These are phyloP conservation scores for Archocentrus centrarchus DNA, from an alignment of 2,113 vertebrate species.

Conservation along the genomic window DNA sequence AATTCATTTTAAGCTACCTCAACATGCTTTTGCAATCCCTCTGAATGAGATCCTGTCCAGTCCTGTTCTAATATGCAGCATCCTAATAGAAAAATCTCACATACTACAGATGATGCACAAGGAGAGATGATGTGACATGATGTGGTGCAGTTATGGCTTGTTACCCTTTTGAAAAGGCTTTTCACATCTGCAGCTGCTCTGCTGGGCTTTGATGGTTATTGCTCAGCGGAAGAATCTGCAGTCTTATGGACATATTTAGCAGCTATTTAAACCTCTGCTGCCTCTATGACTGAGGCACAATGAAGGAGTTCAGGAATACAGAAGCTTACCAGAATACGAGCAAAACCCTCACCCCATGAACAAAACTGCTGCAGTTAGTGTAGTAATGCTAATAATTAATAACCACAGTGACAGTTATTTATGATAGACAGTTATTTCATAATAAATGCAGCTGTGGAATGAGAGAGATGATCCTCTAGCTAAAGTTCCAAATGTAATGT, in stretches of 20 bases:
- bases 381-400: neutral
- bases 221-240: neutral
- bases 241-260: neutral
- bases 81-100: neutral
- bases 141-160: neutral
- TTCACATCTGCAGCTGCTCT: conserved; percentile 7
- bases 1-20: conserved; percentile 1
- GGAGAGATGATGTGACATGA: neutral
- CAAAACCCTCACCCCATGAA: neutral
- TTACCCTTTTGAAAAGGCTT: conserved; percentile 5
- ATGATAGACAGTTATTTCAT: neutral
- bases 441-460: neutral
- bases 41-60: neutral
- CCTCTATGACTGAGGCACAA: neutral
- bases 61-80: neutral
- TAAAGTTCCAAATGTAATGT: neutral
- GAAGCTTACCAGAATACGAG: neutral
- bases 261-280: neutral
- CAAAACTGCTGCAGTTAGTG: neutral
- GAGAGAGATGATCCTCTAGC: neutral
- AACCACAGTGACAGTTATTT: neutral
- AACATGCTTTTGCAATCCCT: neutral
- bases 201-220: neutral
- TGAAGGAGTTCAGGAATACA: neutral
- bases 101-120: neutral